Conservation (phyloP, 1,140 invertebrate species). For the Plectus sambesii region DNA sequence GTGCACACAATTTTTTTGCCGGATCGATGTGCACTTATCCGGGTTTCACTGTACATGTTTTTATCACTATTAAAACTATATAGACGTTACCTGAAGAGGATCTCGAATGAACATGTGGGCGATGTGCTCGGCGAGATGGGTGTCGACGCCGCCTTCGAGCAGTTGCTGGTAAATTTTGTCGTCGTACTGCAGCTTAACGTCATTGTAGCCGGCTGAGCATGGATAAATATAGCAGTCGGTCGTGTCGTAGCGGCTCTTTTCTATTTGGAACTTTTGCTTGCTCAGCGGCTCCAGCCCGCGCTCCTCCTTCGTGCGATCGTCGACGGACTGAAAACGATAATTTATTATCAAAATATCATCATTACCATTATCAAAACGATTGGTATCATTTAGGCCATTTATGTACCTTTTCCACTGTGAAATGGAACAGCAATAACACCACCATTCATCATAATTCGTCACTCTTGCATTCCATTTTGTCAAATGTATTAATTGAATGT, state of each 20-base stretch:
- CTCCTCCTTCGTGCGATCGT: conserved; percentile 88
- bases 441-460: too few species aligned
- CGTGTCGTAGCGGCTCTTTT: conserved; percentile 92
- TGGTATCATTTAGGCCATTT: too few species aligned
- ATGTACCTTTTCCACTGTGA: not conserved
- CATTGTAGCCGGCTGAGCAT: conserved; percentile 75
- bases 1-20: too few species aligned
- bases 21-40: too few species aligned
- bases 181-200: conserved; percentile 77
- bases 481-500: too few species aligned
- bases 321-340: conserved; percentile 61
- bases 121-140: conserved; percentile 75
- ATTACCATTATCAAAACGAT: not conserved
- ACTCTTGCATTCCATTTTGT: too few species aligned
- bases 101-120: conserved; percentile 97
- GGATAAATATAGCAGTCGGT: conserved; percentile 90
- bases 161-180: conserved; percentile 67
- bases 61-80: conserved; percentile 18
- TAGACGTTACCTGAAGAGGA: conserved; percentile 58
- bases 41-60: too few species aligned
- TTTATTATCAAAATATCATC: not conserved
- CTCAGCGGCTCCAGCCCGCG: conserved; percentile 59
- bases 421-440: too few species aligned
- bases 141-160: conserved; percentile 57
- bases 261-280: conserved; percentile 69